phyloP scores from a whole-genome alignment of 2,113 vertebrate genomes.

The Hyperopisus bebe region DNA sequence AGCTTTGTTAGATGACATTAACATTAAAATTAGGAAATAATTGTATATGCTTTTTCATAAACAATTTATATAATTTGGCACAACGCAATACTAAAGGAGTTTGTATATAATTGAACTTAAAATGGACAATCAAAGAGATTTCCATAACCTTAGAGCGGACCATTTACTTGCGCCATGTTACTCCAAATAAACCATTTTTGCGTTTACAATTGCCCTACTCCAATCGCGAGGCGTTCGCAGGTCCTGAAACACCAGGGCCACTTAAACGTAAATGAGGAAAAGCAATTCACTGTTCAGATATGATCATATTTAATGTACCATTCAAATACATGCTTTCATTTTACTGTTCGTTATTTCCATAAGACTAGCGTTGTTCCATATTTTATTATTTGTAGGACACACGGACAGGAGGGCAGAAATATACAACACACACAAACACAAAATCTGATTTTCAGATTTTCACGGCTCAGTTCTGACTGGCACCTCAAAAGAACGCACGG shows the following conservation, averaged over 20 bases:
- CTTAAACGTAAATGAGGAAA: not conserved
- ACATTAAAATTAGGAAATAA: not conserved
- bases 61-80: not conserved
- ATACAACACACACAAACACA: not conserved
- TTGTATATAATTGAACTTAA: not conserved
- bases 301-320: not conserved
- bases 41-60: not conserved
- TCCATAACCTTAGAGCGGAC: not conserved
- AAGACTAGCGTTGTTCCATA: not conserved
- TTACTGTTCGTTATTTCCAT: not conserved
- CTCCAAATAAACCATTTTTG: not conserved
- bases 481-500: slow-evolving; percentile 29
- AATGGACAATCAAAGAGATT: not conserved
- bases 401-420: not conserved
- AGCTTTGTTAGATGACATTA: not conserved
- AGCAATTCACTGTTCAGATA: not conserved
- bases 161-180: not conserved
- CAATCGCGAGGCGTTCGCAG: not conserved
- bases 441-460: not conserved
- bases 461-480: not conserved
- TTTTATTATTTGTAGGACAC: not conserved
- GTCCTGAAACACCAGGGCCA: not conserved
- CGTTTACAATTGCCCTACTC: not conserved
- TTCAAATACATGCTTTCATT: not conserved
- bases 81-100: not conserved